A percentile compares a stretch with the other conserved stretches of the same genome.
Evolutionary conservation across 1,140 invertebrate genomes (phyloP).

Genomic region (Mya arenaria): DNA sequence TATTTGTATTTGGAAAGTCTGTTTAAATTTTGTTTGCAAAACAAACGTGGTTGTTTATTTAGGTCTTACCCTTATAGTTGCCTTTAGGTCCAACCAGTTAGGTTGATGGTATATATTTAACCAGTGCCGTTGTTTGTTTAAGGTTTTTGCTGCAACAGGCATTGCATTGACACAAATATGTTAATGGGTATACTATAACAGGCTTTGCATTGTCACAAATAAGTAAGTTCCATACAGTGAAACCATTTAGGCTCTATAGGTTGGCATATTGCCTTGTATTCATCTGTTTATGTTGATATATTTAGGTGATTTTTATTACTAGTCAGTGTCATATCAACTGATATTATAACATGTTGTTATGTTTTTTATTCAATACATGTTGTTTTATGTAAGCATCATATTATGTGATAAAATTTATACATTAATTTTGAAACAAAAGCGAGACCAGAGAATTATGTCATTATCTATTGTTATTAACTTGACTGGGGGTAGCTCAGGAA

Average conservation of each 20-base stretch:
- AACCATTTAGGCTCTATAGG: neutral
- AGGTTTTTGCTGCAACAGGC: conserved; percentile 10
- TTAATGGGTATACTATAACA: too few relatives aligned
- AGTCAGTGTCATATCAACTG: conserved; percentile 11
- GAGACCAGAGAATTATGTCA: conserved; percentile 14
- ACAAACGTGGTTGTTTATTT: neutral
- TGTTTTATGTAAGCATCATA: conserved; percentile 32
- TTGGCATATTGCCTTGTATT: neutral
- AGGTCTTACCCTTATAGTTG: conserved; percentile 6
- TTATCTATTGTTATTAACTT: conserved; percentile 9
- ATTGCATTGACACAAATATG: conserved; percentile 8
- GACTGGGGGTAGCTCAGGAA: conserved; percentile 22
- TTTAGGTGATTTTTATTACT: conserved; percentile 7
- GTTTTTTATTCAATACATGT: conserved; percentile 32
- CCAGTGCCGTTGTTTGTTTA: conserved; percentile 15
- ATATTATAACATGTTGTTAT: conserved; percentile 11
- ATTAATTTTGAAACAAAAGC: conserved; percentile 28
- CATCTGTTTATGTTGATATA: conserved; percentile 9
- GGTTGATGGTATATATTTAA: conserved; percentile 7
- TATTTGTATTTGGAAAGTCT: neutral
- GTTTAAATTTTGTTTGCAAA: neutral
- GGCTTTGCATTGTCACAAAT: conserved; percentile 5
- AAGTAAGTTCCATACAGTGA: conserved; percentile 6
- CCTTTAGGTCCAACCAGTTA: conserved; percentile 4
- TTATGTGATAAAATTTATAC: conserved; percentile 30